A percentile compares a stretch with the other conserved stretches of the same genome.
phyloP scores from a whole-genome alignment of 2,888 invertebrate genomes.

The Melanargia galathea region DNA sequence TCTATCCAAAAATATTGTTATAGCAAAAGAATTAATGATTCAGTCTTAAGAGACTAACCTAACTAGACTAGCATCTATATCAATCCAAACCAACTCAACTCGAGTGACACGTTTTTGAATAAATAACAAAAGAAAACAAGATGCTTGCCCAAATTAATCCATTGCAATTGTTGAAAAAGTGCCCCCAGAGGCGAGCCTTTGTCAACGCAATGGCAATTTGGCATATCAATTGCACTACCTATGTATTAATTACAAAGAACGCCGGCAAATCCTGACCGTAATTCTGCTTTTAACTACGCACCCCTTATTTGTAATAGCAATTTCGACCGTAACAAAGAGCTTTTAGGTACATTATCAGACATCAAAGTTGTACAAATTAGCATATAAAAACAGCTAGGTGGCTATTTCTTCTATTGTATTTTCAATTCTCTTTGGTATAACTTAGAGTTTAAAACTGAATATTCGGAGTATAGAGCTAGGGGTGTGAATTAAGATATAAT shows the following conservation, averaged over 20 bases:
- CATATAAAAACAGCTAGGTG: slow-evolving; percentile 58
- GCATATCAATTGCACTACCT: slow-evolving; percentile 73
- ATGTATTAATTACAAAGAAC: slow-evolving; percentile 78
- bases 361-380: slow-evolving; percentile 53
- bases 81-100: slow-evolving; percentile 20
- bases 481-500: slow-evolving; percentile 80
- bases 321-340: slow-evolving; percentile 41
- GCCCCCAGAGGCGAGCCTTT: slow-evolving; percentile 48
- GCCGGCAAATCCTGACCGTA: slow-evolving; percentile 62
- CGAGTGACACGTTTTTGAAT: slow-evolving; percentile 27
- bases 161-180: slow-evolving; percentile 36
- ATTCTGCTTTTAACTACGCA: slow-evolving; percentile 66
- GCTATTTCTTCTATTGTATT: slow-evolving; percentile 35
- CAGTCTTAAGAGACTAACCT: too few relatives aligned
- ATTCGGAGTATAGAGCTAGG: slow-evolving; percentile 54
- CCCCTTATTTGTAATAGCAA: slow-evolving; percentile 50
- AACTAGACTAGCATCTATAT: not conserved
- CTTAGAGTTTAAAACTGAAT: slow-evolving; percentile 46
- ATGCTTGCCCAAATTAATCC: slow-evolving; percentile 38
- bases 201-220: slow-evolving; percentile 65
- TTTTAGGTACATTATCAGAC: slow-evolving; percentile 48
- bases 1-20: too few relatives aligned
- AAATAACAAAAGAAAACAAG: slow-evolving; percentile 28
- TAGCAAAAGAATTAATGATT: too few relatives aligned
- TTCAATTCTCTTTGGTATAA: slow-evolving; percentile 34